Base-by-base conservation (phyloP, 2,797 vertebrate species). In the Squalus acanthias region DNA sequence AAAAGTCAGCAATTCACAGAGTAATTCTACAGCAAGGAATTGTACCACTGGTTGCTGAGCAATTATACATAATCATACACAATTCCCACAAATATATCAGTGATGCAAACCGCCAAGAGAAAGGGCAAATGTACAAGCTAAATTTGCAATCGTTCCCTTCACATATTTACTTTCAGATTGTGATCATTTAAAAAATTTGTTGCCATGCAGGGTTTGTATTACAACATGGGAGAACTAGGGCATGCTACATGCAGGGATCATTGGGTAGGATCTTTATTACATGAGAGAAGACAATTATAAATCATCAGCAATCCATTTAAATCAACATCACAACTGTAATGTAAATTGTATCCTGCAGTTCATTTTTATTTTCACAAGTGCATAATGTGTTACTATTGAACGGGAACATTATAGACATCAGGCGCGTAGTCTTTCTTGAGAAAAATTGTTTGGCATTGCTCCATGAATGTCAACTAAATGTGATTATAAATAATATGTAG, bases 351-450 rank as follows among this genome's bases (percentile, higher is more conserved):
- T 8, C 26, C 29, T 39, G 29, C 60, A 65, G 29, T 91, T 91
- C 29, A 29, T 65, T 92, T 92, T 92, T 65, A 91, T 91, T 91
- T 91, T 91, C 57, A 91, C 74, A 91, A 91, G 26, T 91, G 29
- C 88, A 91, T 60, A 57, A 88, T 53, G 29, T n/a, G 29, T 63
- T 91, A 26, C 57, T 63, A 63, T n/a, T 92, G 89, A n/a, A 65
- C 89, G 65, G 33, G 89, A 92, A 65, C 17, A 39, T 92, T 13
- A n/a, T 6, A 33, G 26, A n/a, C 26, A 33, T 88, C 53, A 17
- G 53, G 29, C n/a, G 10, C 17, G 3, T 57, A 57, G 57, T 5
- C 76, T 39, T 46, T 22, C 17, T 22, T 67, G 65, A n/a, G 33
- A 3, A 65, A 20, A 57, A 57, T 57, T 57, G 53, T 57, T 57